Conservation (phyloP, 1,140 invertebrate species). For the Drusus annulatus region DNA sequence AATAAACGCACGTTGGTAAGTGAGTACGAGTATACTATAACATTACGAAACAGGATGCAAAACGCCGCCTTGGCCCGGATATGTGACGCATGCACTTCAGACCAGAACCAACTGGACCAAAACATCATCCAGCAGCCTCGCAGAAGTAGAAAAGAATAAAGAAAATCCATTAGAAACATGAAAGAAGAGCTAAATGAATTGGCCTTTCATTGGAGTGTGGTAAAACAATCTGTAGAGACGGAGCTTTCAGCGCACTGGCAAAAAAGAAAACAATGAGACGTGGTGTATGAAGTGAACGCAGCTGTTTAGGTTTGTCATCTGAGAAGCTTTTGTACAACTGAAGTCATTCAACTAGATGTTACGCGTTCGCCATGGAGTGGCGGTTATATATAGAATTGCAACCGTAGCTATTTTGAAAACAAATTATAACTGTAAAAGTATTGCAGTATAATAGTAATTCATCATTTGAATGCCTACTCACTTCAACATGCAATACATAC, state of each 20-base stretch:
- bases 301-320: slow-evolving; percentile 17
- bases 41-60: slow-evolving; percentile 31
- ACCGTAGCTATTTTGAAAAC: not conserved
- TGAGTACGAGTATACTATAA: not conserved
- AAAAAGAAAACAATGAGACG: slow-evolving; percentile 28
- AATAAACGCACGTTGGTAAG: too few relatives aligned
- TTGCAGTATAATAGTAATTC: too few relatives aligned
- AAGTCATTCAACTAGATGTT: slow-evolving; percentile 38
- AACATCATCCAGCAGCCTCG: not conserved
- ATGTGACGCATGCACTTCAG: not conserved
- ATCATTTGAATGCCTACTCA: not conserved
- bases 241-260: not conserved
- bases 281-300: slow-evolving; percentile 23
- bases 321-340: slow-evolving; percentile 5
- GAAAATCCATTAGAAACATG: not conserved
- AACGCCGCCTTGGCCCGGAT: slow-evolving; percentile 25
- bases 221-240: not conserved
- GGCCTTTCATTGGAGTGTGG: too few relatives aligned
- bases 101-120: not conserved
- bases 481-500: too few relatives aligned
- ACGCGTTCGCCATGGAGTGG: not conserved
- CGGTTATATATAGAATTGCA: slow-evolving; percentile 19
- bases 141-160: not conserved
- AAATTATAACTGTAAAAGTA: not conserved
- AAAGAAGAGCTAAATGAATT: too few relatives aligned